phyloP scores from a whole-genome alignment of 2,888 invertebrate genomes.

The Hemicrepidius hirtus region DNA sequence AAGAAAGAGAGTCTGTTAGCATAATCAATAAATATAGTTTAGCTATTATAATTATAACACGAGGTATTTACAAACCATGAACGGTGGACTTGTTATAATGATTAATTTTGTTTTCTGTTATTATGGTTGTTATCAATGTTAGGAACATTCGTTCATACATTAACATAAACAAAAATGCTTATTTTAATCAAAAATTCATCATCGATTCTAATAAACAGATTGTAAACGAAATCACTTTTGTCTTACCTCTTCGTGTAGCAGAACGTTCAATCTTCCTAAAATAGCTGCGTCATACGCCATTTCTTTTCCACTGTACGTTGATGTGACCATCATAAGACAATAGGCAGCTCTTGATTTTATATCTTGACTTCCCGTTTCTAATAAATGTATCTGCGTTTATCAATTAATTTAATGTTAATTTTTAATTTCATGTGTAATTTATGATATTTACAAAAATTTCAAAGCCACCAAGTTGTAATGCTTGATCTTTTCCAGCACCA shows the following conservation, averaged over 20 bases:
- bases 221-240: too few relatives aligned
- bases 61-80: too few relatives aligned
- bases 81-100: too few relatives aligned
- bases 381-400: conserved; percentile 58
- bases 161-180: too few relatives aligned
- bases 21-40: too few relatives aligned
- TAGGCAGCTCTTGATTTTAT: conserved; percentile 64
- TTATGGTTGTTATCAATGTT: too few relatives aligned
- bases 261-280: conserved; percentile 62
- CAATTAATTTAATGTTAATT: conserved; percentile 17
- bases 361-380: conserved; percentile 62
- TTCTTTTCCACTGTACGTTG: conserved; percentile 66
- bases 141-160: too few relatives aligned
- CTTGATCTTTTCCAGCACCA: conserved; percentile 67
- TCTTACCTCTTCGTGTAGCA: conserved; percentile 66
- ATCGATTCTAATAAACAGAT: too few relatives aligned
- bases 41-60: too few relatives aligned
- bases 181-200: too few relatives aligned
- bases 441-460: conserved; percentile 63
- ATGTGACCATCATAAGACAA: conserved; percentile 66
- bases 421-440: not conserved
- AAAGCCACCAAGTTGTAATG: conserved; percentile 67
- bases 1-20: too few relatives aligned
- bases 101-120: too few relatives aligned
- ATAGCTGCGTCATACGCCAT: conserved; percentile 67